Percentiles rank a stretch among this genome's conserved stretches.
phyloP scores from a whole-genome alignment of 1,140 invertebrate genomes.

The Lordiphosa stackelbergi region DNA sequence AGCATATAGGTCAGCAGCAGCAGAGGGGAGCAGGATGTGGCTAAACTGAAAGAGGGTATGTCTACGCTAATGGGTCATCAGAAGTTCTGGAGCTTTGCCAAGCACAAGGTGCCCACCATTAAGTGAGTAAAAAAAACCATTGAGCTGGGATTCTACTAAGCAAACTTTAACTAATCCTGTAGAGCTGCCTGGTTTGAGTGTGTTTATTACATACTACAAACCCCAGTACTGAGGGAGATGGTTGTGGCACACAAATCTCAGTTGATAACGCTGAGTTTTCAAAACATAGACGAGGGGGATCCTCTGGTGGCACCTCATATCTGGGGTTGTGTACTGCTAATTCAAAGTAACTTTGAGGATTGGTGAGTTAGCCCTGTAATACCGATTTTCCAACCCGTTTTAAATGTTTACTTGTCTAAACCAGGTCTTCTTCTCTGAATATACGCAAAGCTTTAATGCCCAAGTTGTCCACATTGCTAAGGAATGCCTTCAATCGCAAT shows the following conservation, averaged over 20 bases:
- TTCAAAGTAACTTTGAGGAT: slow-evolving; percentile 59
- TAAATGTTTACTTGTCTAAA: too few species aligned
- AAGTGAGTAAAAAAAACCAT: slow-evolving; percentile 59
- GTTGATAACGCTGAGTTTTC: slow-evolving; percentile 81
- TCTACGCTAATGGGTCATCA: slow-evolving; percentile 67
- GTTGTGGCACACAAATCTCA: slow-evolving; percentile 79
- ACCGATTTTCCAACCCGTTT: too few species aligned
- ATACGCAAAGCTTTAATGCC: slow-evolving; percentile 84
- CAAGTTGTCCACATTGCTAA: slow-evolving; percentile 83
- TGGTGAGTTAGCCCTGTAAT: slow-evolving; percentile 36
- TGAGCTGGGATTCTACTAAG: too few species aligned
- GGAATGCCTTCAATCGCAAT: slow-evolving; percentile 85
- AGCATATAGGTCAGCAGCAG: slow-evolving; percentile 66
- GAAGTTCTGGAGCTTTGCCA: slow-evolving; percentile 87
- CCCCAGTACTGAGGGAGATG: slow-evolving; percentile 76
- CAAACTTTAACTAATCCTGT: not conserved
- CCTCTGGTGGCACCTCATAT: slow-evolving; percentile 81
- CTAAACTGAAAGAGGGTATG: slow-evolving; percentile 35
- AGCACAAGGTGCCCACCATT: slow-evolving; percentile 79
- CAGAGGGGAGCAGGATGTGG: slow-evolving; percentile 78
- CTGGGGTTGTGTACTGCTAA: slow-evolving; percentile 80
- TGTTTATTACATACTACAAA: slow-evolving; percentile 82
- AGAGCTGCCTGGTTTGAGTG: slow-evolving; percentile 82
- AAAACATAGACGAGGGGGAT: slow-evolving; percentile 85
- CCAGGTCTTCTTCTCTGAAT: slow-evolving; percentile 83